Conservation (phyloP, 2,888 invertebrate species). For the Electrophaes corylata region DNA sequence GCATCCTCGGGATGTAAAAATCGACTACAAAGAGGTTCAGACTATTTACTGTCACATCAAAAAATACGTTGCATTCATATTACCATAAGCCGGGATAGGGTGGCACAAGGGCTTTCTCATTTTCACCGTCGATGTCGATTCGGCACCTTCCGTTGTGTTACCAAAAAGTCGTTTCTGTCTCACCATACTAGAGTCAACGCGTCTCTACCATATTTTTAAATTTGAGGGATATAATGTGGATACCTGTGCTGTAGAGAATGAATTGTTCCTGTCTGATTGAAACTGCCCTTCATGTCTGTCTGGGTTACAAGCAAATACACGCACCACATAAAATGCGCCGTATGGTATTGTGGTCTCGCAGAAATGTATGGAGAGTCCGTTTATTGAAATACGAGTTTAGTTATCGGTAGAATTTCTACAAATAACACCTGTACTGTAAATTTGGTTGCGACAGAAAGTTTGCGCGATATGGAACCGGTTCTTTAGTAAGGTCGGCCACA, state of each 20-base stretch:
- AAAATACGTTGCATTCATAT: no score
- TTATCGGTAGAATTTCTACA: slow-evolving; percentile 68
- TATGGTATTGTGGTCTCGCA: slow-evolving; percentile 12
- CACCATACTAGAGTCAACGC: no score
- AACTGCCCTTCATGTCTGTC: slow-evolving; percentile 5
- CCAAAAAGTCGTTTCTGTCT: no score
- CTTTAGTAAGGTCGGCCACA: slow-evolving; percentile 36
- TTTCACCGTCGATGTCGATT: no score
- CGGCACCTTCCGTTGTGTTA: no score
- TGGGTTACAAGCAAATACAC: neutral
- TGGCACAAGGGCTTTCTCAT: no score
- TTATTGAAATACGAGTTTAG: slow-evolving; percentile 49
- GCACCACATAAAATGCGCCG: neutral
- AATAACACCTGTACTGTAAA: slow-evolving; percentile 76
- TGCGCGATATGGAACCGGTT: slow-evolving; percentile 73
- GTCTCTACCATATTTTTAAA: no score
- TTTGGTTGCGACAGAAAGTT: slow-evolving; percentile 73
- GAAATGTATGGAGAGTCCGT: slow-evolving; percentile 24
- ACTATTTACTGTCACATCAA: neutral
- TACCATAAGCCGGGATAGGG: no score
- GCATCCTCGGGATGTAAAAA: slow-evolving; percentile 33
- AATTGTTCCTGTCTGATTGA: no score
- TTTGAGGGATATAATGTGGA: neutral
- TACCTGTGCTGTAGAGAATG: no score
- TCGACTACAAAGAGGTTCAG: neutral